Evolutionary conservation across 2,888 invertebrate species (phyloP).

Genomic region (Caenorhabditis uteleia): DNA sequence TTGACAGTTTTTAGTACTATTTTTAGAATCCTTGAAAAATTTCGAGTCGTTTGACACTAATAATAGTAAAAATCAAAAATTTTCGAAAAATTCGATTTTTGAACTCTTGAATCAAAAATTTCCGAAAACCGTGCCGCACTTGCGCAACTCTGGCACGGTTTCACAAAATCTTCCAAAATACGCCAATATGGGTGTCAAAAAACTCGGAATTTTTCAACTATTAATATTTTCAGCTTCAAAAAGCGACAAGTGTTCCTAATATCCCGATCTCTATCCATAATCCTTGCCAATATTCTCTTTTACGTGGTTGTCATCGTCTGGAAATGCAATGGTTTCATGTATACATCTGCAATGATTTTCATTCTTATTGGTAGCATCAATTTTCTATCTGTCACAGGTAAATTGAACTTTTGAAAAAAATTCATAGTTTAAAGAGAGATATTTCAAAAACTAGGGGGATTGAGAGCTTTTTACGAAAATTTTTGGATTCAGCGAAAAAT

Average conservation of each 20-base stretch:
- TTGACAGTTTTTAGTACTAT: too few relatives aligned
- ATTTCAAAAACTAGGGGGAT: neutral
- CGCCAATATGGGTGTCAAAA: too few relatives aligned
- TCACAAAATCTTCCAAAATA: neutral
- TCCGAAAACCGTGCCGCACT: neutral
- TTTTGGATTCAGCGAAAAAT: neutral
- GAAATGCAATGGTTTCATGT: conserved; percentile 60
- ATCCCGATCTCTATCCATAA: conserved; percentile 55
- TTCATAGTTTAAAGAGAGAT: neutral
- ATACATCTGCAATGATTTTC: conserved; percentile 61
- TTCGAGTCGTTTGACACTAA: too few relatives aligned
- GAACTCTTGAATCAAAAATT: neutral
- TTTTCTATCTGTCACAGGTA: conserved; percentile 58
- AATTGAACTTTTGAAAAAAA: conserved; percentile 1
- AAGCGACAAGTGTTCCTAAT: conserved; percentile 61
- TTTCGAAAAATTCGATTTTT: neutral
- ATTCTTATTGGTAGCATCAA: conserved; percentile 57
- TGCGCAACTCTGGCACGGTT: neutral
- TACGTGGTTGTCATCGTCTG: conserved; percentile 63
- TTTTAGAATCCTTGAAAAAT: too few relatives aligned
- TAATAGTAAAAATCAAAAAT: too few relatives aligned
- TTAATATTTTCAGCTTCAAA: conserved; percentile 51
- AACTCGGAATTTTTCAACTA: too few relatives aligned
- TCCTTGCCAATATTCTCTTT: conserved; percentile 58
- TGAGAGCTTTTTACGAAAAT: conserved; percentile 2